These are phyloP conservation scores for Ips typographus DNA, from an alignment of 1,140 invertebrate species.

Conservation along the genomic window DNA sequence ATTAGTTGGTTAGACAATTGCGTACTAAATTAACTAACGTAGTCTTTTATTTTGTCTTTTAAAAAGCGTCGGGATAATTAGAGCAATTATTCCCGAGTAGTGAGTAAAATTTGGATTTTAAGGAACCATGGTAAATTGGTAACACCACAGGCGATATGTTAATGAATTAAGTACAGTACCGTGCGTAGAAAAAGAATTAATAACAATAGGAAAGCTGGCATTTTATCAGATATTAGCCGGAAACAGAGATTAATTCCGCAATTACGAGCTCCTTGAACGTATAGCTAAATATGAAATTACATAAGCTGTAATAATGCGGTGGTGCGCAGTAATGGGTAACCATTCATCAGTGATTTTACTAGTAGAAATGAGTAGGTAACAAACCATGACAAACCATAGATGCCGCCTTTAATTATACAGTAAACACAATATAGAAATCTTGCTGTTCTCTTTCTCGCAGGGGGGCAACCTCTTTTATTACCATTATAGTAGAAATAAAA, in stretches of 20 bases:
- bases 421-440: conserved; percentile 41
- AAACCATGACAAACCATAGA: conserved; percentile 42
- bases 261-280: conserved; percentile 26
- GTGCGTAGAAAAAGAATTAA: background rate
- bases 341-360: conserved; percentile 37
- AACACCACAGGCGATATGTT: background rate
- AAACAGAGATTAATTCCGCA: conserved; percentile 31
- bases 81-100: no score
- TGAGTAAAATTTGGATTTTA: no score
- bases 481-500: conserved; percentile 50
- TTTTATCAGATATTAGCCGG: conserved; percentile 31
- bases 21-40: conserved; percentile 17
- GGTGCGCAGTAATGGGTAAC: conserved; percentile 33
- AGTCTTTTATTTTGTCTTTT: conserved; percentile 13
- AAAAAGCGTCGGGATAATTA: no score
- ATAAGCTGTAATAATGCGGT: conserved; percentile 30
- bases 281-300: conserved; percentile 31
- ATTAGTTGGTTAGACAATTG: conserved; percentile 29
- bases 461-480: conserved; percentile 50
- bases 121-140: no score
- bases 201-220: conserved; percentile 23
- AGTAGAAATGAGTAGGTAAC: conserved; percentile 38
- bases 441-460: conserved; percentile 41
- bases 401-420: conserved; percentile 42
- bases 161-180: background rate